Evolutionary conservation across 2,888 invertebrate species (phyloP).

Genomic region (Drosophila percnosoma): DNA sequence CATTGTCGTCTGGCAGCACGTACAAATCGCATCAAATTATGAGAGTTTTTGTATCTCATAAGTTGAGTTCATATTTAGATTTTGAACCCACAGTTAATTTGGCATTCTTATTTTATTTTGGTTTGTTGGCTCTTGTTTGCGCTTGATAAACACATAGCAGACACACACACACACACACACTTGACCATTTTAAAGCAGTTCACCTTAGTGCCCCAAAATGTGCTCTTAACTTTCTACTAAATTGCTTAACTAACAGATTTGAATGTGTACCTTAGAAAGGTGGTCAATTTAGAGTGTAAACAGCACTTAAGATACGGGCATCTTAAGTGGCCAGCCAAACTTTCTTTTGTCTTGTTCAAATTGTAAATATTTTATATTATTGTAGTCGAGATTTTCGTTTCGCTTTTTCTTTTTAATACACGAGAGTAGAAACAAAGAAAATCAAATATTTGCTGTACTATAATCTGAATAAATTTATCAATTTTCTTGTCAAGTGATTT

Average conservation of each 20-base stretch:
- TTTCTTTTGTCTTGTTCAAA: neutral
- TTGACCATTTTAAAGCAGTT: slow-evolving; percentile 5
- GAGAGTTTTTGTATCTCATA: slow-evolving; percentile 30
- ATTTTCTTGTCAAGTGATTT: neutral
- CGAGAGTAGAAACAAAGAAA: neutral
- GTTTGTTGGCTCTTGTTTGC: slow-evolving; percentile 28
- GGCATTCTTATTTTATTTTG: slow-evolving; percentile 14
- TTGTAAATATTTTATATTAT: neutral
- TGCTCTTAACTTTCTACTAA: neutral
- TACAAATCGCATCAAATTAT: slow-evolving; percentile 9
- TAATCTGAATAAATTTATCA: slow-evolving; percentile 1
- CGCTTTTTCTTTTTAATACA: neutral
- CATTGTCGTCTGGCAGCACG: slow-evolving; percentile 50
- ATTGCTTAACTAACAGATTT: slow-evolving; percentile 20
- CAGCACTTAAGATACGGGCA: slow-evolving; percentile 9
- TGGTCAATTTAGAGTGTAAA: slow-evolving; percentile 57
- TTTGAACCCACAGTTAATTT: slow-evolving; percentile 58
- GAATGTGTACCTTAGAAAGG: slow-evolving; percentile 2
- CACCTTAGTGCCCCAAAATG: slow-evolving; percentile 9
- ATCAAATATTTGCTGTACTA: neutral
- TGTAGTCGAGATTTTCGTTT: neutral
- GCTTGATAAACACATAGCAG: slow-evolving; percentile 49
- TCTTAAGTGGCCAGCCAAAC: neutral
- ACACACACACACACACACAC: slow-evolving; percentile 1
- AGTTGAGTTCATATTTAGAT: slow-evolving; percentile 39